These are phyloP conservation scores for Enteromius viviparus DNA, from an alignment of 2,797 vertebrate species.

Conservation along the genomic window DNA sequence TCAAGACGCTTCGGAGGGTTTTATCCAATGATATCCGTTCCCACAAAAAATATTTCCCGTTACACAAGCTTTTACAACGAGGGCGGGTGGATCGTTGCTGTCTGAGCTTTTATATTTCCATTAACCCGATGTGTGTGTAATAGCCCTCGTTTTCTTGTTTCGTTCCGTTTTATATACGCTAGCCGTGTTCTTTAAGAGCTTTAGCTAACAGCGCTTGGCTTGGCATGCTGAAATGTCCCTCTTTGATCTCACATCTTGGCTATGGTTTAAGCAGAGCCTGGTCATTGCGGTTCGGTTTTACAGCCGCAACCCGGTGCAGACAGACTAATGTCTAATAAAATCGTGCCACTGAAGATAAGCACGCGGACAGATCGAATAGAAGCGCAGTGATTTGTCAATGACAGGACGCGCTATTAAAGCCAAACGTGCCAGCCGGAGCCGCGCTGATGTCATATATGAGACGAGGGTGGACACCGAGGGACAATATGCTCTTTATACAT, in stretches of 20 bases:
- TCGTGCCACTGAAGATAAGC: constrained; percentile 40
- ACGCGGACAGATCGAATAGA: constrained; percentile 24
- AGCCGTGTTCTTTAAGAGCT: constrained; percentile 66
- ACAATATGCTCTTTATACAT: constrained; percentile 86
- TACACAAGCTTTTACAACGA: constrained; percentile 60
- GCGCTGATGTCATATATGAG: constrained; percentile 65
- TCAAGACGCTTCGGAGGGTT: constrained; percentile 54
- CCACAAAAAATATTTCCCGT: constrained; percentile 49
- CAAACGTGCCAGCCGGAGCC: constrained; percentile 57
- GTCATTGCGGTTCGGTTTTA: constrained; percentile 53
- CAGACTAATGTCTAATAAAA: constrained; percentile 58
- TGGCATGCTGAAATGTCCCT: constrained; percentile 48
- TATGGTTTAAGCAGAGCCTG: constrained; percentile 33
- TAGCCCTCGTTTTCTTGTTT: constrained; percentile 61
- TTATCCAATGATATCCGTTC: constrained; percentile 50
- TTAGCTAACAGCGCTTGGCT: constrained; percentile 54
- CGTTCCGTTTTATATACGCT: constrained; percentile 66
- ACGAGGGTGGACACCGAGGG: constrained; percentile 75
- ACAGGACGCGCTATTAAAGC: constrained; percentile 62
- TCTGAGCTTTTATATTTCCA: constrained; percentile 63
- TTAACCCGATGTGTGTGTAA: constrained; percentile 57
- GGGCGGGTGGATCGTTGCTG: constrained; percentile 57
- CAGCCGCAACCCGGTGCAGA: constrained; percentile 35
- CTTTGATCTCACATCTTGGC: constrained; percentile 43
- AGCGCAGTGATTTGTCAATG: constrained; percentile 52